phyloP scores from a whole-genome alignment of 1,140 invertebrate genomes.

The Pogonomyrmex californicus region DNA sequence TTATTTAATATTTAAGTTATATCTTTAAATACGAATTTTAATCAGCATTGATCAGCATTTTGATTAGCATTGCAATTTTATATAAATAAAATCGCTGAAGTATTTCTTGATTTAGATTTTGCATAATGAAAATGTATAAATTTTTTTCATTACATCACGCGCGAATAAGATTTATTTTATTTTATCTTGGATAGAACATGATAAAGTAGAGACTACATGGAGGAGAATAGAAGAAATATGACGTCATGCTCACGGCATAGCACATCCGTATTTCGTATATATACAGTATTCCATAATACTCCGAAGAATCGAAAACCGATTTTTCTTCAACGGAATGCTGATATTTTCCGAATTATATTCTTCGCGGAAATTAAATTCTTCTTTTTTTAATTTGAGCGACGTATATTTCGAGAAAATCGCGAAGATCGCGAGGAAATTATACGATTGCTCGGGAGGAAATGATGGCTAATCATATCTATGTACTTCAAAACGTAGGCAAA shows the following conservation, averaged over 20 bases:
- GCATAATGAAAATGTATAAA: neutral
- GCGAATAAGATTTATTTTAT: constrained; percentile 5
- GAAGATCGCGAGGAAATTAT: neutral
- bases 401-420: neutral
- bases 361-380: neutral
- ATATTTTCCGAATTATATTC: neutral
- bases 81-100: neutral
- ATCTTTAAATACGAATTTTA: neutral
- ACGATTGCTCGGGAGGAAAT: neutral
- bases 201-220: neutral
- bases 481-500: neutral
- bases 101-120: constrained; percentile 3
- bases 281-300: neutral
- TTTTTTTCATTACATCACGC: neutral
- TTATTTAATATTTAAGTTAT: neutral
- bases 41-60: neutral
- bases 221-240: neutral
- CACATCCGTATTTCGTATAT: neutral
- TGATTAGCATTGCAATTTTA: neutral
- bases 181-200: neutral
- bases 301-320: neutral
- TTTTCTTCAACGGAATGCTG: neutral
- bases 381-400: neutral
- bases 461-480: neutral
- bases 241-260: neutral